Conservation (phyloP, 2,888 invertebrate genomes). For the Poecilus cupreus region DNA sequence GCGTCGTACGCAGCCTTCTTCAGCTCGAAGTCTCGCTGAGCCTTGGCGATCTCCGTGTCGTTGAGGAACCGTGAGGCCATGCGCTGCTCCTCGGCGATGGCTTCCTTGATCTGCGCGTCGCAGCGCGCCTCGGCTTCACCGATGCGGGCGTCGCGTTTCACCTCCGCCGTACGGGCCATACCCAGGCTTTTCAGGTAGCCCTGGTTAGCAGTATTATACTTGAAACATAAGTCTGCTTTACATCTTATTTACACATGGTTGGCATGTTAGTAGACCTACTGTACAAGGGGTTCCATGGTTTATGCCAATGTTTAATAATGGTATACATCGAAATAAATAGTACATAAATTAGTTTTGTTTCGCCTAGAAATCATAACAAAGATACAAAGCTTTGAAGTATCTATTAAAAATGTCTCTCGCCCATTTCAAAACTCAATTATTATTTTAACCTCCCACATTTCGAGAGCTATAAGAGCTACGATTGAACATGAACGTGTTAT, state of each 20-base stretch:
- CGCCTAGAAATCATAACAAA: too few relatives aligned
- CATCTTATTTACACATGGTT: background rate
- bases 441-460: too few relatives aligned
- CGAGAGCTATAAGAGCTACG: too few relatives aligned
- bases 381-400: too few relatives aligned
- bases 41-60: conserved; percentile 98
- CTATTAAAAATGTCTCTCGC: too few relatives aligned
- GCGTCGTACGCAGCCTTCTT: conserved; percentile 98
- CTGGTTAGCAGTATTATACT: conserved; percentile 71
- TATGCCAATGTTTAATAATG: too few relatives aligned
- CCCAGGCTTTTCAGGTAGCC: conserved; percentile 96
- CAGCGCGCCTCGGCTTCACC: conserved; percentile 97
- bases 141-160: conserved; percentile 95
- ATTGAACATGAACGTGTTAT: too few relatives aligned
- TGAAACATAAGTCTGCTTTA: background rate
- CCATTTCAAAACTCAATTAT: too few relatives aligned
- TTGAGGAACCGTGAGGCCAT: conserved; percentile 96
- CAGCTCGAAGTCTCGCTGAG: conserved; percentile 95
- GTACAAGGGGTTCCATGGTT: conserved; percentile 5
- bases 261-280: background rate
- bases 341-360: too few relatives aligned
- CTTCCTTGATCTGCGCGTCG: conserved; percentile 95
- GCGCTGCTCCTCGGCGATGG: conserved; percentile 96
- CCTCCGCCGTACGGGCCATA: conserved; percentile 95
- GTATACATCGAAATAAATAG: too few relatives aligned